These are phyloP conservation scores for Myotis lucifugus DNA, from an alignment of 2,113 vertebrate genomes.

Conservation along the genomic window DNA sequence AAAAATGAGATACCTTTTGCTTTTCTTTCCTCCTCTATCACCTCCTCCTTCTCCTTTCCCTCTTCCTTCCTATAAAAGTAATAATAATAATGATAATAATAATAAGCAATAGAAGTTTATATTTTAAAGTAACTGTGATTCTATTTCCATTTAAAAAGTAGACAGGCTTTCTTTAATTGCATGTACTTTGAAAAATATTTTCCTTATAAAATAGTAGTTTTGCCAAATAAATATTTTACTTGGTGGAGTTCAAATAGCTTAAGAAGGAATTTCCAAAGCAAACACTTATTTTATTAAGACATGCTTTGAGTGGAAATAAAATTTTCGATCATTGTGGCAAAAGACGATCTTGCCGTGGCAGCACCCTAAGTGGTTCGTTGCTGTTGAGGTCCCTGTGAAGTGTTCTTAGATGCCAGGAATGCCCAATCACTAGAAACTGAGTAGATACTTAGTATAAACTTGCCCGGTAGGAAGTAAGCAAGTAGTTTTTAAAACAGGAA, in stretches of 20 bases:
- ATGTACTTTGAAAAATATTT: slow-evolving; percentile 49
- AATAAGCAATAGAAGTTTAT: neutral
- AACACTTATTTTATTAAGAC: slow-evolving; percentile 25
- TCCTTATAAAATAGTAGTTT: slow-evolving; percentile 32
- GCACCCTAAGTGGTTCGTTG: neutral
- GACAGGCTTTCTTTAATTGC: neutral
- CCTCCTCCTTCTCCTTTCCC: neutral
- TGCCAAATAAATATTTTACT: slow-evolving; percentile 52
- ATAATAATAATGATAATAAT: neutral
- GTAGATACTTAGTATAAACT: neutral
- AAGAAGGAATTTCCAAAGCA: slow-evolving; percentile 40
- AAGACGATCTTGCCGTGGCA: neutral
- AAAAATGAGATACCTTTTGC: neutral
- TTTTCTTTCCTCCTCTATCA: neutral
- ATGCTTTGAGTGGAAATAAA: slow-evolving; percentile 37
- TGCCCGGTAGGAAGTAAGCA: neutral
- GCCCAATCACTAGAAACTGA: neutral
- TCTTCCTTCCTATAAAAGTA: neutral
- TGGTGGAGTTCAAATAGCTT: slow-evolving; percentile 16
- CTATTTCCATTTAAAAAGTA: slow-evolving; percentile 19
- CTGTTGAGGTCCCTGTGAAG: neutral
- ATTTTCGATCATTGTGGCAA: slow-evolving; percentile 22
- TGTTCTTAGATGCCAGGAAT: neutral
- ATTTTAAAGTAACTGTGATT: slow-evolving; percentile 1
- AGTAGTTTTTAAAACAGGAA: slow-evolving; percentile 23